Evolutionary conservation across 2,113 vertebrate genomes (phyloP).

Genomic region (Clarias magur): DNA sequence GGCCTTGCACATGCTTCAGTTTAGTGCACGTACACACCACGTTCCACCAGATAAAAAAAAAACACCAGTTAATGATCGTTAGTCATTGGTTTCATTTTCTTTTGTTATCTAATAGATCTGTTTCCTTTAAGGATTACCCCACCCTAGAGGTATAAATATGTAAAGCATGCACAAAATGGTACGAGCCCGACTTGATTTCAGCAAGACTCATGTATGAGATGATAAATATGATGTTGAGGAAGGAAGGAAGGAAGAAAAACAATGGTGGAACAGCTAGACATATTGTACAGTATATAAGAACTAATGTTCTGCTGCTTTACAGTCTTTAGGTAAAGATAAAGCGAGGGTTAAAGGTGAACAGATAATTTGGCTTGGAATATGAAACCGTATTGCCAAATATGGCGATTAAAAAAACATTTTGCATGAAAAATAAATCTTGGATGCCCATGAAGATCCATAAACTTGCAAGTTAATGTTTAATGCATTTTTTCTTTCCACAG

Average conservation of each 20-base stretch:
- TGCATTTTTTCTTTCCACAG: background rate
- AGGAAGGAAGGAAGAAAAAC: background rate
- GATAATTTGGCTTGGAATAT: background rate
- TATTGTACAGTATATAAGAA: background rate
- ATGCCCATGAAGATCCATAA: background rate
- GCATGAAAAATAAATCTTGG: too few relatives aligned
- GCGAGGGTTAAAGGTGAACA: background rate
- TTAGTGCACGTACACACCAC: background rate
- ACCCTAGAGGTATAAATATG: background rate
- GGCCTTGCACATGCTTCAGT: background rate
- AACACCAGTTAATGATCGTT: background rate
- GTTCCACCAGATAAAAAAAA: background rate
- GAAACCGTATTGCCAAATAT: background rate
- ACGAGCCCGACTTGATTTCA: background rate
- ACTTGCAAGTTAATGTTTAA: background rate
- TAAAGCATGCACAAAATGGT: background rate
- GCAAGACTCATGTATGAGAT: background rate
- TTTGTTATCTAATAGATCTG: background rate
- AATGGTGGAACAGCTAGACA: background rate
- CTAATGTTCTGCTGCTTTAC: background rate
- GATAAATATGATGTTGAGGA: background rate
- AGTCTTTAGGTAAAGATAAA: background rate
- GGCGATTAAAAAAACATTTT: background rate
- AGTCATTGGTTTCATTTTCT: background rate
- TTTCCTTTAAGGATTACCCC: background rate